phyloP scores from a whole-genome alignment of 2,888 invertebrate species.

The Crossocerus cetratus region DNA sequence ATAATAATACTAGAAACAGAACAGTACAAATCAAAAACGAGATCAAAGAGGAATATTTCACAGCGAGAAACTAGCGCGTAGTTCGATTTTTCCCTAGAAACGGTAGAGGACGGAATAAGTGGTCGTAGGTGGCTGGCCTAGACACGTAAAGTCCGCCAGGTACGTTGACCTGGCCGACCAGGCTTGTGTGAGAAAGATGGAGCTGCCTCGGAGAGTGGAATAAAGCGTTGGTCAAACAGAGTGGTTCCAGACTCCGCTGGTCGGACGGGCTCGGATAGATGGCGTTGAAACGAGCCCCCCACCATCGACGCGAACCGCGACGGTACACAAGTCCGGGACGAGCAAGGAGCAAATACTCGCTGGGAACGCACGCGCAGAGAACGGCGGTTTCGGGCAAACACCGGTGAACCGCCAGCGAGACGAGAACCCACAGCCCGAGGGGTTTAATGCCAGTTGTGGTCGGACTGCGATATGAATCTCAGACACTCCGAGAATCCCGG shows the following conservation, averaged over 20 bases:
- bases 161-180: constrained; percentile 36
- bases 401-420: not conserved
- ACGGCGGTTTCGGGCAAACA: not conserved
- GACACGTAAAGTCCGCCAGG: constrained; percentile 45
- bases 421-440: not conserved
- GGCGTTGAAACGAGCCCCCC: not conserved
- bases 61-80: too few relatives aligned
- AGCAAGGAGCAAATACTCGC: not conserved
- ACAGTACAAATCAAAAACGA: too few relatives aligned
- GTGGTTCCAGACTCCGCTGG: not conserved
- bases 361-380: constrained; percentile 9
- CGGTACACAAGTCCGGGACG: not conserved
- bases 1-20: too few relatives aligned
- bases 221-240: too few relatives aligned
- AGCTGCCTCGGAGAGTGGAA: too few relatives aligned
- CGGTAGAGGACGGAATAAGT: not conserved
- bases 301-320: not conserved
- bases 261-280: not conserved
- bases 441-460: not conserved
- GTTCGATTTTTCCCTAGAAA: not conserved
- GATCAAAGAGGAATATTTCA: too few relatives aligned
- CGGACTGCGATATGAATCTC: not conserved
- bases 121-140: not conserved
- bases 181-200: not conserved
- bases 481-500: not conserved